Evolutionary conservation across 2,888 invertebrate species (phyloP), one percentile per base, ranked within the genome.

Genomic region (Tiphia femorata): DNA sequence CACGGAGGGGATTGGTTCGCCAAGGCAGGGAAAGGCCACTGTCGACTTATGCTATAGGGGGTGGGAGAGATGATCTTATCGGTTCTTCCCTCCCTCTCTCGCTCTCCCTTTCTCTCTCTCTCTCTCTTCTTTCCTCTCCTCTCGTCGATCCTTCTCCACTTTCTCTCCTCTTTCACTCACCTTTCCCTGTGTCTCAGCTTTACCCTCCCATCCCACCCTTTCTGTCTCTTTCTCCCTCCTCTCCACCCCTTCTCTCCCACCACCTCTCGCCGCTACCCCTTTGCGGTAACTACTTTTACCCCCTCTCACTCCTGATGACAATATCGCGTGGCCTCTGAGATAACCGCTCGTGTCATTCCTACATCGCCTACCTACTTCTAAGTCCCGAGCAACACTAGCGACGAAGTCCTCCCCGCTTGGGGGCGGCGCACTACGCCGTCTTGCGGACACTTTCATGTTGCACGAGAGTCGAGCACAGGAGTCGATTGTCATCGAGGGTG

Each of bases 281-380:
- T 52, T 49, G 47, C 51, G 51, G 64, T 68, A 67, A 71, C 75
- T 71, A 69, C 73, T 65, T 70, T 71, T 51, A 66, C 67, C 68
- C 66, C 68, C 60, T 67, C 69, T 64, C 41, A 55, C 67, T 76
- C 73, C 81, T 83, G 83, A 83, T 83, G 83, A 82, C 83, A 82
- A 83, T 83, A 82, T 83, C 83, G 83, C 83, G 83, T 83, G 83
- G 83, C 78, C 70, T 70, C 73, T 80, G 75, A 82, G 82, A 83
- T 83, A 83, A 80, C 83, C 76, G 72, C 76, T 77, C 82, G 80
- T 83, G 82, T 83, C 83, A 83, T 83, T 83, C 79, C 77, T 75
- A 77, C 82, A 80, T 82, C 80, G 78, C 79, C 80, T 76, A 71
- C 76, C 72, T 72, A 78, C 78, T 77, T 76, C 77, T 75, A 65